Evolutionary conservation across 2,113 vertebrate species (phyloP).

Genomic region (Neomonachus schauinslandi): DNA sequence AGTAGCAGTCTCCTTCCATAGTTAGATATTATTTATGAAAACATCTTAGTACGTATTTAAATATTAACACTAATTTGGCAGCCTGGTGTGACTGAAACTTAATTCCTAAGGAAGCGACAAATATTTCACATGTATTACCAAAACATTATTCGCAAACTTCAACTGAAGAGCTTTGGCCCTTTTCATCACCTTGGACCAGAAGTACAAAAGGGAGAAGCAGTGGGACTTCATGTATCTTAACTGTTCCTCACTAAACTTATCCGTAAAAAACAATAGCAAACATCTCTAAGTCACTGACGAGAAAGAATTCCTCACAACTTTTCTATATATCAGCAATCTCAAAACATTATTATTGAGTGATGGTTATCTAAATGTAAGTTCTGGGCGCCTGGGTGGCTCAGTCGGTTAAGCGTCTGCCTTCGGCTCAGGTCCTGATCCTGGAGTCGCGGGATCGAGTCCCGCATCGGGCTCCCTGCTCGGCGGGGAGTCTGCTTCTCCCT

Average conservation of each 20-base stretch:
- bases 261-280: constrained; percentile 72
- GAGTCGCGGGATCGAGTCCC: too few species aligned
- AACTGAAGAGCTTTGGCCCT: constrained; percentile 73
- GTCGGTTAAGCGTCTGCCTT: too few species aligned
- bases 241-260: constrained; percentile 71
- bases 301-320: neutral
- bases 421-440: too few species aligned
- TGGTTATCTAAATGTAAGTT: neutral
- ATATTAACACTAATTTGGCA: constrained; percentile 40
- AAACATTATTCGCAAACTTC: constrained; percentile 78
- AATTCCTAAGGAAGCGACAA: constrained; percentile 45
- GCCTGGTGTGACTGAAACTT: constrained; percentile 64
- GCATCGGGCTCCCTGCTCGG: too few species aligned
- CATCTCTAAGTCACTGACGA: neutral
- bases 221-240: constrained; percentile 59
- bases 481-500: too few species aligned
- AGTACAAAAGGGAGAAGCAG: neutral
- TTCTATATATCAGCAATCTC: neutral
- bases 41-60: neutral
- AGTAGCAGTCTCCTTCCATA: neutral
- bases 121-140: constrained; percentile 74
- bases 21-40: neutral
- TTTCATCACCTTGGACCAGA: constrained; percentile 69
- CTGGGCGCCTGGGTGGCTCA: too few species aligned
- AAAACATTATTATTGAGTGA: neutral